A percentile compares a stretch with the other conserved stretches of the same genome.
Evolutionary conservation across 2,888 invertebrate genomes (phyloP).

Genomic region (Apeira syringaria): DNA sequence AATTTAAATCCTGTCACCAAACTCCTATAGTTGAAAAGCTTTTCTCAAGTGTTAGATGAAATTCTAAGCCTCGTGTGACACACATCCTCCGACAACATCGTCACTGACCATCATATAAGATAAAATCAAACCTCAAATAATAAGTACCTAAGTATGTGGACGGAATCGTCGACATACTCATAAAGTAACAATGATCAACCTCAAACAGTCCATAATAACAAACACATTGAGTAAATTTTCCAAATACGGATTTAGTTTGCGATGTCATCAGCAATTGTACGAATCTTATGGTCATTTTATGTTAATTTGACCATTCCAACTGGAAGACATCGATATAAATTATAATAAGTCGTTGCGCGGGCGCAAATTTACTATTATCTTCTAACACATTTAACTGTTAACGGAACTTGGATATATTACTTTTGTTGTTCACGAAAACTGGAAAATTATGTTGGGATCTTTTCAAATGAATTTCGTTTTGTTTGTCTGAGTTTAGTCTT

Average conservation of each 20-base stretch:
- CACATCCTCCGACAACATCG: too few species aligned
- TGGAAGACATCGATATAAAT: conserved; percentile 38
- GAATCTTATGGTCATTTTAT: conserved; percentile 71
- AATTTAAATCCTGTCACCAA: too few species aligned
- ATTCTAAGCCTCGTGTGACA: too few species aligned
- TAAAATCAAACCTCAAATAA: too few species aligned
- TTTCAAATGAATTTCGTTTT: conserved; percentile 3
- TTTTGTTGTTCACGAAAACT: conserved; percentile 34
- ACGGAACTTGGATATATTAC: conserved; percentile 45
- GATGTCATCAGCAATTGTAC: conserved; percentile 64
- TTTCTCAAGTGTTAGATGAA: too few species aligned
- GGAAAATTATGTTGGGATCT: conserved; percentile 9
- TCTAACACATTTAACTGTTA: conserved; percentile 45
- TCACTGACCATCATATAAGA: too few species aligned
- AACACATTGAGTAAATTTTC: conserved; percentile 48
- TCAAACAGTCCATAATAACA: conserved; percentile 21
- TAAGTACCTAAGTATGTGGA: too few species aligned
- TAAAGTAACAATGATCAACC: neutral
- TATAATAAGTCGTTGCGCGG: conserved; percentile 46
- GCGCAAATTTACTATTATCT: conserved; percentile 56
- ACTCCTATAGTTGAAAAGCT: too few species aligned
- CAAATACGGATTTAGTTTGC: conserved; percentile 53
- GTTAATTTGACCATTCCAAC: conserved; percentile 60
- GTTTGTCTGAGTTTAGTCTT: too few species aligned
- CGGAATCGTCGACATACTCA: too few species aligned